Base-by-base conservation (phyloP, 2,797 vertebrate genomes). In the Enteromius treurensis region DNA sequence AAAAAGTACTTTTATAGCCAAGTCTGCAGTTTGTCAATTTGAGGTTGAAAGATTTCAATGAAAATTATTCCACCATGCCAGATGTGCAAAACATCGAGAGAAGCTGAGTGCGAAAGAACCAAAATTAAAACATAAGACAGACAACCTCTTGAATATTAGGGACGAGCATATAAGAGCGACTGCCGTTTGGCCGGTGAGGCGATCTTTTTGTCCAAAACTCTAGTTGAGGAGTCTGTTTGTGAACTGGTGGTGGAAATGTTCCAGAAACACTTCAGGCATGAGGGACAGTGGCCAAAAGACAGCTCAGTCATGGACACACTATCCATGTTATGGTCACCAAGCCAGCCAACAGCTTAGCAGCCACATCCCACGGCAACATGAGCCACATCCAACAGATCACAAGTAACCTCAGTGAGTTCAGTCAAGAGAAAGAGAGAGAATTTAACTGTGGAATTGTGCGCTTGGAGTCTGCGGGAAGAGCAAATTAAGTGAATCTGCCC, bases 401-500 rank as follows among this genome's bases (percentile, higher is more conserved):
- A 45, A 80, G 47, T 21, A 77, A 77, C 62, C 23, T n/a, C 47
- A 68, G 3, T 23, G 17, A 83, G 34, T 23, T 68, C 62, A n/a
- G 45, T 76, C 55, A 40, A 73, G 55, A 73, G 53, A 58, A 49
- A 65, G 47, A 53, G 11, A 32, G 80, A 60, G 51, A 70, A 45
- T 65, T 73, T 32, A 37, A 69, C 62, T 68, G 64, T 77, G 62
- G 23, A 78, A 40, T 71, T 58, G n/a, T 69, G 58, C 10, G 11
- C 53, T 29, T 80, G 17, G 79, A 82, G 65, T 80, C 40, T 15
- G 60, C 73, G 45, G 45, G 21, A 19, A 62, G 13, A 69, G 49
- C 88, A 84, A 85, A 85, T 90, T 87, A 89, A 88, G 89, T 89
- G 90, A 92, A 77, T 83, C 86, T 89, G 90, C 90, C 89, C 91